phyloP scores from a whole-genome alignment of 2,797 vertebrate species.

The Erithacus rubecula region DNA sequence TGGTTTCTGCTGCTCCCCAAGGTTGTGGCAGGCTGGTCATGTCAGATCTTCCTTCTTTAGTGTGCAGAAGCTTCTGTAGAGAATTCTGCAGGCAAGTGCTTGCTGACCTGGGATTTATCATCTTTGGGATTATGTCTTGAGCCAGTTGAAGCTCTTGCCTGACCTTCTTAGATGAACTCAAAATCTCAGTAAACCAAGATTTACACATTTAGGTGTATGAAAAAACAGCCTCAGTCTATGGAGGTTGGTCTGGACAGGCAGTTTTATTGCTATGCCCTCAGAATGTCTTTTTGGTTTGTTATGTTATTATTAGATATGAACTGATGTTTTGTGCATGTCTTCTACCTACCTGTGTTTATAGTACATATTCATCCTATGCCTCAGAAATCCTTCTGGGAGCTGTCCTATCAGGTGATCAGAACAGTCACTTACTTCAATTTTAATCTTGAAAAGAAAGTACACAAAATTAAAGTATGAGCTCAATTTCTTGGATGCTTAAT shows the following conservation, averaged over 20 bases:
- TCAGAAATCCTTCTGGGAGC: not conserved
- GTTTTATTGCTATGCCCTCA: not conserved
- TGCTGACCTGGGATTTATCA: rapidly evolving
- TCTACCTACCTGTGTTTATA: not conserved
- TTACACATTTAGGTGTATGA: not conserved
- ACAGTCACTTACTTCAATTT: not conserved
- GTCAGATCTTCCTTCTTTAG: not conserved
- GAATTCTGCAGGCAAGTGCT: not conserved
- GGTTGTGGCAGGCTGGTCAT: not conserved
- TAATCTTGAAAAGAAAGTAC: not conserved
- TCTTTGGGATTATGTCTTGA: not conserved
- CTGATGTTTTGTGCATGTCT: not conserved
- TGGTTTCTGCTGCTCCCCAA: not conserved
- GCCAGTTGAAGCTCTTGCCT: not conserved
- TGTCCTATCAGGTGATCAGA: not conserved
- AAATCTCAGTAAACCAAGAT: not conserved
- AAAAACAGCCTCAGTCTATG: not conserved
- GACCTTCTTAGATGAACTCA: not conserved
- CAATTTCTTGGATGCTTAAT: not conserved
- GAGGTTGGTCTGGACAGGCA: not conserved
- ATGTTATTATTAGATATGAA: not conserved
- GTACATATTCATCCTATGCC: not conserved
- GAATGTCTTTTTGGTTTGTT: not conserved
- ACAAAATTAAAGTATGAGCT: not conserved
- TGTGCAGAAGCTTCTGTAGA: not conserved